Evolutionary conservation across 1,140 invertebrate genomes (phyloP), one percentile per base, ranked within the genome.

Genomic region (Hylaeus anthracinus): DNA sequence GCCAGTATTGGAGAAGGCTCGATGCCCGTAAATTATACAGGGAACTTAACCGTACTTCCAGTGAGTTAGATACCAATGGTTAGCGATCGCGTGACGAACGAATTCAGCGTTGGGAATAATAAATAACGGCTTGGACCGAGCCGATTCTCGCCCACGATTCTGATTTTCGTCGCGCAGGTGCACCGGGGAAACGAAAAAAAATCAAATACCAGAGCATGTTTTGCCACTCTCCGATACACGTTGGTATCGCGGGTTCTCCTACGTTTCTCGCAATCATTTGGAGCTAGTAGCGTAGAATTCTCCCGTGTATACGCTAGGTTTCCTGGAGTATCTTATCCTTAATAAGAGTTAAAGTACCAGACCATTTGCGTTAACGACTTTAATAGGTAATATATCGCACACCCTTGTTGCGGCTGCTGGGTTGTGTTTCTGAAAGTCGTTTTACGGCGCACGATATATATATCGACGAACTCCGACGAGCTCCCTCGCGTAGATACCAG

Each of bases 11-110:
- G 39, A 26, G 37, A 45, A 15, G 56, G 41, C 56, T 48, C 39
- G 58, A 26, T 26, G 69, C 69, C 60, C 43, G 78, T 85, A 77
- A 85, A 85, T 81, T 75, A 72, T 53, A 14, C 51, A 5, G 5
- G 3, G 58, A 12, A 58, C 53, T 67, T 43, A 63, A 75, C n/a
- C 78, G 41, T 74, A 43, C 51, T 45, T 53, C 64, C 26, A n/a
- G 55, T 8, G 43, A 61, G 53, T 65, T 55, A 72, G 56, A 88
- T 86, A 82, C 70, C 69, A 43, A 2, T 1, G 74, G 39, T 45
- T 74, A 53, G 69, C 77, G 77, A 87, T 89, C 80, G 83, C 85
- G 87, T 88, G 88, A 89, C 85, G 81, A 81, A 64, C 63, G 69
- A 77, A 81, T 72, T 72, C 56, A 6, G 15, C n/a, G 58, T 45